Conservation (phyloP, 92 coral and sea anemone genomes). For the Paramuricea clavata region DNA sequence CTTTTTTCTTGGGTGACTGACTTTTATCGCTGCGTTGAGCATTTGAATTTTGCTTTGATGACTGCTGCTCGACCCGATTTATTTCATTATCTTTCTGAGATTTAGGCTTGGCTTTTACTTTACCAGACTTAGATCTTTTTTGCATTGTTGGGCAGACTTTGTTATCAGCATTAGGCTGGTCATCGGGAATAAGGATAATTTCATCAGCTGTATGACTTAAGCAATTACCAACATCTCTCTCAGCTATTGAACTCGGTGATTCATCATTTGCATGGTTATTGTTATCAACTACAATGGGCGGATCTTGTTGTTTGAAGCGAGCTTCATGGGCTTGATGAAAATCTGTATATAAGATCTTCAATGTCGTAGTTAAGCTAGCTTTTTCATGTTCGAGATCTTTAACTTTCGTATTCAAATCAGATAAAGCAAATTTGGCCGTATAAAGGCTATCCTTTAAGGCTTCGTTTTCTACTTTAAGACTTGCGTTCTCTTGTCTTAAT, state of each 20-base stretch:
- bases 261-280: background rate
- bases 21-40: background rate
- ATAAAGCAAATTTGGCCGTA: background rate
- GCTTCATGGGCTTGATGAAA: background rate
- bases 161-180: background rate
- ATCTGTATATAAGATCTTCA: background rate
- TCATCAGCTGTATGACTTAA: background rate
- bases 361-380: background rate
- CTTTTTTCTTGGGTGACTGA: background rate
- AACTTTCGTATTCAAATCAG: background rate
- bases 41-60: background rate
- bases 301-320: background rate
- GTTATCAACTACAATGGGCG: too few relatives aligned
- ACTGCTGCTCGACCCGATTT: background rate
- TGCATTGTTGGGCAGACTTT: background rate
- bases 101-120: background rate
- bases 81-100: background rate
- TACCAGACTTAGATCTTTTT: background rate
- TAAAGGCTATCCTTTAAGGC: background rate
- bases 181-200: background rate
- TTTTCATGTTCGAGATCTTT: background rate
- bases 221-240: background rate
- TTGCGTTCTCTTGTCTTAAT: background rate
- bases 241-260: background rate
- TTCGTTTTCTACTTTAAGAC: background rate